These are phyloP conservation scores for Desoria tigrina DNA, from an alignment of 2,888 invertebrate genomes.

Conservation along the genomic window DNA sequence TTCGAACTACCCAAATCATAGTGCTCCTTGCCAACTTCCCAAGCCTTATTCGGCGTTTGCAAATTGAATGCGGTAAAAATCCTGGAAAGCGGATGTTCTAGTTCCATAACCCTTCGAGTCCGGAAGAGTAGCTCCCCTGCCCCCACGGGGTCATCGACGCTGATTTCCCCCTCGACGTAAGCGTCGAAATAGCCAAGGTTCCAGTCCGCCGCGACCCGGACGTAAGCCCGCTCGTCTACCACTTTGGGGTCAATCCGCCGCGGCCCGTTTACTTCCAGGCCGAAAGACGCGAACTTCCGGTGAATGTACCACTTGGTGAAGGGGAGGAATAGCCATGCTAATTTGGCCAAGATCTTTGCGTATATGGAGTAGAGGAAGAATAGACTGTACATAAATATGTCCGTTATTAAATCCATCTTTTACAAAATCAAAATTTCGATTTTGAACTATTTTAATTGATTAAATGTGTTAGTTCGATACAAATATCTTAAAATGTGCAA, in stretches of 20 bases:
- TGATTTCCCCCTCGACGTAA: constrained; percentile 32
- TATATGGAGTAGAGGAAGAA: no score
- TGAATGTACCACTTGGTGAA: no score
- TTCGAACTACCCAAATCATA: constrained; percentile 30
- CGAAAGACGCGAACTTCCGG: no score
- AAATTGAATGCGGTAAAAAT: constrained; percentile 32
- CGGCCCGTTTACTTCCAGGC: constrained; percentile 33
- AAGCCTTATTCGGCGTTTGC: constrained; percentile 31
- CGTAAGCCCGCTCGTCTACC: constrained; percentile 21
- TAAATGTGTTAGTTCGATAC: no score
- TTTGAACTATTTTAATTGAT: no score
- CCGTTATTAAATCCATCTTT: no score
- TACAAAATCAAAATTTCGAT: no score
- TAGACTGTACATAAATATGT: no score
- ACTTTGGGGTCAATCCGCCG: constrained; percentile 31
- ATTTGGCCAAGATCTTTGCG: no score
- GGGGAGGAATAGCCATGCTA: no score
- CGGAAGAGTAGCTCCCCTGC: constrained; percentile 18
- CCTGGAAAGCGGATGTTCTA: constrained; percentile 23
- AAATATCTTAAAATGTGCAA: no score
- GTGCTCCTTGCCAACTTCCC: constrained; percentile 33
- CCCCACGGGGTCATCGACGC: constrained; percentile 31
- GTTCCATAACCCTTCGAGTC: constrained; percentile 5
- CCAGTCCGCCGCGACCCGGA: constrained; percentile 20
- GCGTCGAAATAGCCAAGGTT: constrained; percentile 27